A percentile compares a stretch with the other conserved stretches of the same genome.
phyloP scores from a whole-genome alignment of 2,888 invertebrate species.

The Siphonodentalium dalli region DNA sequence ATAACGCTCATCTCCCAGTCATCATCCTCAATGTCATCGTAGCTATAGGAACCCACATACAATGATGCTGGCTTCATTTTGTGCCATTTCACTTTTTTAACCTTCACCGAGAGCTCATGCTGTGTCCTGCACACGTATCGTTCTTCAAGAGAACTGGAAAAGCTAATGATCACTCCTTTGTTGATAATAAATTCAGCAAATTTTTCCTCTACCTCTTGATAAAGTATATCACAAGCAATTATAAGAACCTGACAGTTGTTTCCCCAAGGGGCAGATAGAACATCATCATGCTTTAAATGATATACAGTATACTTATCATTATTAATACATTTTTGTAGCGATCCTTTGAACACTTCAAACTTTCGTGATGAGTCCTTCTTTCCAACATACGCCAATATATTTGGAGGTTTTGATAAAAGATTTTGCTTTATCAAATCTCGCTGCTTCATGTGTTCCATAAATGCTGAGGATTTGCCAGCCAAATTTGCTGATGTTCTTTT shows the following conservation, averaged over 20 bases:
- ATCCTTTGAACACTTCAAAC: conserved; percentile 44
- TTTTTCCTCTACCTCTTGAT: conserved; percentile 38
- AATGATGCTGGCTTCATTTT: too few relatives aligned
- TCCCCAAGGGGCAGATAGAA: conserved; percentile 53
- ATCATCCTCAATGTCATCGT: too few relatives aligned
- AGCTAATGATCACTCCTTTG: conserved; percentile 43
- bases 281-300: conserved; percentile 53
- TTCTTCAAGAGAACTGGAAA: conserved; percentile 41
- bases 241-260: conserved; percentile 56
- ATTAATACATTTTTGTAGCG: conserved; percentile 50
- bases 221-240: conserved; percentile 46
- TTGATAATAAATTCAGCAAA: conserved; percentile 46
- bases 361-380: conserved; percentile 49
- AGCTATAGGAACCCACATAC: too few relatives aligned
- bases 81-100: too few relatives aligned
- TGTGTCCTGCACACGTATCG: conserved; percentile 29
- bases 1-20: too few relatives aligned
- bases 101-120: too few relatives aligned
- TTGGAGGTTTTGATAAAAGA: conserved; percentile 63
- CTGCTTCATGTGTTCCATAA: too few relatives aligned
- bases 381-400: conserved; percentile 61
- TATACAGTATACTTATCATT: conserved; percentile 55
- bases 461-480: too few relatives aligned
- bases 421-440: too few relatives aligned
- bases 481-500: too few relatives aligned